Conservation (phyloP, 2,888 invertebrate species). For the Myopa testacea region DNA sequence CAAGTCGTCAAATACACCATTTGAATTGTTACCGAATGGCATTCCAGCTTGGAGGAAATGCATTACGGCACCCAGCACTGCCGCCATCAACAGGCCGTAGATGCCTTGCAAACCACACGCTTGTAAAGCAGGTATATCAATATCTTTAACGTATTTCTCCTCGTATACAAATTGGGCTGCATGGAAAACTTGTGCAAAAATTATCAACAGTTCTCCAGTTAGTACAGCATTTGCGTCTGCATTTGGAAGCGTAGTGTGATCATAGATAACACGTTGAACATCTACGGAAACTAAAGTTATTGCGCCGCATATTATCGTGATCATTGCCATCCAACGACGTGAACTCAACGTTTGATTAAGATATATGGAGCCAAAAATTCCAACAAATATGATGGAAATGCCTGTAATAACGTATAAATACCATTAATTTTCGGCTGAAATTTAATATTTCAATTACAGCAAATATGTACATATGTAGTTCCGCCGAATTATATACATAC, state of each 20-base stretch:
- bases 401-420: slow-evolving; percentile 68
- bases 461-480: too few species aligned
- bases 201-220: slow-evolving; percentile 82
- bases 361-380: slow-evolving; percentile 85
- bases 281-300: slow-evolving; percentile 81
- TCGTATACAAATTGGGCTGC: slow-evolving; percentile 95
- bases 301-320: slow-evolving; percentile 78
- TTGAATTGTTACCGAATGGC: slow-evolving; percentile 82
- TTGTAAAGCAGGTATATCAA: slow-evolving; percentile 89
- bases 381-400: slow-evolving; percentile 90
- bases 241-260: slow-evolving; percentile 50
- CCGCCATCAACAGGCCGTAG: slow-evolving; percentile 77
- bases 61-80: slow-evolving; percentile 78
- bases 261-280: slow-evolving; percentile 62
- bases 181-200: slow-evolving; percentile 83
- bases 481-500: too few species aligned
- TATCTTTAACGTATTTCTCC: slow-evolving; percentile 86
- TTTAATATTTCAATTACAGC: too few species aligned
- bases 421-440: too few species aligned
- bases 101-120: slow-evolving; percentile 95
- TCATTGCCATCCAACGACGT: slow-evolving; percentile 83
- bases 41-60: slow-evolving; percentile 82
- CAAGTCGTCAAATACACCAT: slow-evolving; percentile 84
- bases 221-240: slow-evolving; percentile 76
- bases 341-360: slow-evolving; percentile 75